Evolutionary conservation across 2,888 invertebrate genomes (phyloP), one percentile per base, ranked within the genome.

Genomic region (Aphodius sticticus): DNA sequence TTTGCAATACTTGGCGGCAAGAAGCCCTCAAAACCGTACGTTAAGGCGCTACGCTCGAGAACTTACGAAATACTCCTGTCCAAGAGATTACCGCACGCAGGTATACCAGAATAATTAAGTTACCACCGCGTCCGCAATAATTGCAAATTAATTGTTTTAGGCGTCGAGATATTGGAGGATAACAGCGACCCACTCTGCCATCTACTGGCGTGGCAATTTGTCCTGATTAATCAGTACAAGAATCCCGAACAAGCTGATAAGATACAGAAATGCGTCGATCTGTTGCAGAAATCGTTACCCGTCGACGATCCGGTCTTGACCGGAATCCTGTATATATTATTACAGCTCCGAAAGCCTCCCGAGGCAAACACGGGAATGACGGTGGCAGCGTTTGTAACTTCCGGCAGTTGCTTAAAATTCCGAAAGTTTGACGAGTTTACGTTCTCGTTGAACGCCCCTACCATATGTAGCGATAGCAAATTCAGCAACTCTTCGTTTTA

Each of bases 131-230:
- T 16, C n/a, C n/a, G 26, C 26, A 26, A 26, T 26, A 26, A 74
- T 35, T 36, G 3, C 7, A 35, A 16, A 70, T 12, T 26, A 75
- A 69, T 16, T 78, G 6, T n/a, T 9, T 75, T 16, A 76, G 78
- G 70, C 26, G 12, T 36, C 15, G 79, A 80, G n/a, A 83, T 86
- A 69, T 80, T 86, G 76, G 83, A 85, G 77, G 85, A 85, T 76
- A 85, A 84, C n/a, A 81, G 78, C n/a, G 86, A 88, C 80, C 86
- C 88, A 53, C 81, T 84, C 15, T 85, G 86, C 71, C 86, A 88
- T 78, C 82, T 88, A 74, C 79, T 87, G 71, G 85, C 87, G 6
- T 89, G 88, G 88, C 85, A 87, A 79, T 87, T 85, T 80, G 81
- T 84, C n/a, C 83, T 88, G 36, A 84, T 82, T 71, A 85, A 86